Evolutionary conservation across 2,888 invertebrate genomes (phyloP).

Genomic region (Tethea ocularis): DNA sequence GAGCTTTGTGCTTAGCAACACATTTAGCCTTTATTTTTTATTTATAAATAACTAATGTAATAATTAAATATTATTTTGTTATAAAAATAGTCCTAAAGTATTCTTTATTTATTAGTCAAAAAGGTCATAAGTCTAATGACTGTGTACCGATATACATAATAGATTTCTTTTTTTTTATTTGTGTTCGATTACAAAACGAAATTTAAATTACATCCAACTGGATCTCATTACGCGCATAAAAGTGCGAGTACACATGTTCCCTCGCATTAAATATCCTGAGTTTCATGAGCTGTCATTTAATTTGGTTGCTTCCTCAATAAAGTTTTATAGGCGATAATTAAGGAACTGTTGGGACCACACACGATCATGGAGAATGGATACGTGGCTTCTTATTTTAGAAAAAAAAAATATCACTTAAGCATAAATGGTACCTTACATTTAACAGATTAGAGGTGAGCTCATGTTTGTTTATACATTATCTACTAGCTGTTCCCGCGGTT

Average conservation of each 20-base stretch:
- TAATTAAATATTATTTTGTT: neutral
- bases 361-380: constrained; percentile 21
- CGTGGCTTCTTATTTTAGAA: constrained; percentile 13
- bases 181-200: neutral
- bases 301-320: constrained; percentile 75
- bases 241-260: constrained; percentile 34
- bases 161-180: neutral
- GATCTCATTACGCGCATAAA: constrained; percentile 18
- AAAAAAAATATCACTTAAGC: constrained; percentile 4
- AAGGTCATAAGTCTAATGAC: neutral
- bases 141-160: neutral
- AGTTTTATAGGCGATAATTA: constrained; percentile 74
- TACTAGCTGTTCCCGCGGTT: no score
- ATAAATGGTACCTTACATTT: constrained; percentile 6
- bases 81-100: no score
- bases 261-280: constrained; percentile 34
- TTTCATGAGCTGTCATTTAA: constrained; percentile 52
- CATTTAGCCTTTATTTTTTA: no score
- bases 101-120: no score
- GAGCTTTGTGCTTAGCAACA: no score
- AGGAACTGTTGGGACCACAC: constrained; percentile 51
- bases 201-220: constrained; percentile 9
- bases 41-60: no score
- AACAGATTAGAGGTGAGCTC: constrained; percentile 9
- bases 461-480: neutral